phyloP scores from a whole-genome alignment of 1,140 invertebrate genomes.

The Drosophila obscura region DNA sequence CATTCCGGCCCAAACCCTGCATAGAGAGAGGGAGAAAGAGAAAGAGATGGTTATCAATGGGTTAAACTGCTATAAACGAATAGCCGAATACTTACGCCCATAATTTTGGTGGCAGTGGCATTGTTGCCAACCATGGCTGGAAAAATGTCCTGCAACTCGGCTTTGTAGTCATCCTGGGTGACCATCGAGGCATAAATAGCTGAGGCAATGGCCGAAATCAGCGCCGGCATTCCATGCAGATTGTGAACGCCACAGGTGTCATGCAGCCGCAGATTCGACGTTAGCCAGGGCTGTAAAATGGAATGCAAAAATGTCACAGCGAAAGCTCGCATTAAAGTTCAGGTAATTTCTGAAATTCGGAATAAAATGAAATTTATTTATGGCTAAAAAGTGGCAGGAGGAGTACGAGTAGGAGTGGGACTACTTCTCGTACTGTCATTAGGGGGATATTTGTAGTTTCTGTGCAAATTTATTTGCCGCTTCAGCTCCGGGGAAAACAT shows the following conservation, averaged over 20 bases:
- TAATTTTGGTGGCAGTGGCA: conserved; percentile 63
- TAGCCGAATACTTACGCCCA: conserved; percentile 71
- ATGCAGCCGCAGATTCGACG: conserved; percentile 89
- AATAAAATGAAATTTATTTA: conserved; percentile 21
- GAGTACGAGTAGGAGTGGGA: neutral
- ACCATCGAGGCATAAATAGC: conserved; percentile 91
- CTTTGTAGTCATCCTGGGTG: conserved; percentile 85
- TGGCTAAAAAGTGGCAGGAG: conserved; percentile 24
- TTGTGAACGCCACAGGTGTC: conserved; percentile 98
- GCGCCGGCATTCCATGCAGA: conserved; percentile 97
- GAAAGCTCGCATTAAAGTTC: too few species aligned
- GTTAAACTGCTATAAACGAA: conserved; percentile 12
- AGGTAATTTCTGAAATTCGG: conserved; percentile 9
- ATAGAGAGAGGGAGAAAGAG: neutral
- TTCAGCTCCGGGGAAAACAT: conserved; percentile 2
- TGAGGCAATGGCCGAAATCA: conserved; percentile 92
- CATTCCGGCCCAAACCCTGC: conserved; percentile 86
- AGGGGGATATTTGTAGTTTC: conserved; percentile 25
- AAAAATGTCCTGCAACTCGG: conserved; percentile 86
- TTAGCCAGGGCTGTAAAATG: conserved; percentile 88
- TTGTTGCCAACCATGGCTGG: conserved; percentile 84
- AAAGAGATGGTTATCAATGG: neutral
- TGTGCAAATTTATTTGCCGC: conserved; percentile 52
- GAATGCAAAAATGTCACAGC: neutral
- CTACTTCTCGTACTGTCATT: neutral